phyloP scores from a whole-genome alignment of 2,113 vertebrate genomes.

The Osmerus mordax region DNA sequence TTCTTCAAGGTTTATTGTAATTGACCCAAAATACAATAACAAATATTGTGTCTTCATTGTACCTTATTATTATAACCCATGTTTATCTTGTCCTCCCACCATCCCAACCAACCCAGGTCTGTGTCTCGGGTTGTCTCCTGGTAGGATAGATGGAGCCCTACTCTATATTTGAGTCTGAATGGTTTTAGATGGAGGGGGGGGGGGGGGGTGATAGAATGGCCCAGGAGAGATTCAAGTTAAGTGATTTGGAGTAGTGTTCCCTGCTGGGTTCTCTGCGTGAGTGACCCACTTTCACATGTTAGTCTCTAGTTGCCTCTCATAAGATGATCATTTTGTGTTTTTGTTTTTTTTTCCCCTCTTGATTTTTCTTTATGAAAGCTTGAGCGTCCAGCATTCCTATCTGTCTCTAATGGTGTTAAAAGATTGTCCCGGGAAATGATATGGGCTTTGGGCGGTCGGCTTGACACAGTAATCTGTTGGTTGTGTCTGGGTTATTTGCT shows the following conservation, averaged over 20 bases:
- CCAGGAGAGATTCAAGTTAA: slow-evolving; percentile 34
- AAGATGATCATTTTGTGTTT: slow-evolving; percentile 14
- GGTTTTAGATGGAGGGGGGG: background rate
- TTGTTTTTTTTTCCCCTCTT: slow-evolving; percentile 20
- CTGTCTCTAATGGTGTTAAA: slow-evolving; percentile 17
- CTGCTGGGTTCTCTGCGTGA: slow-evolving; percentile 15
- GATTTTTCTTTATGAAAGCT: slow-evolving; percentile 18
- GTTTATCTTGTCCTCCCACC: background rate
- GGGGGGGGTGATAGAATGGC: slow-evolving; percentile 26
- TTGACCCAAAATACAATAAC: no score
- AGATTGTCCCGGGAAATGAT: slow-evolving; percentile 35
- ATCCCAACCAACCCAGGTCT: background rate
- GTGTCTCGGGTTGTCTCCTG: background rate
- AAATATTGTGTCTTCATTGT: no score
- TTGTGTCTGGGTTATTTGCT: slow-evolving; percentile 16
- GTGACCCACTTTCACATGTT: background rate
- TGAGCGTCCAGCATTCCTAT: slow-evolving; percentile 1
- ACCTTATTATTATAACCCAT: background rate
- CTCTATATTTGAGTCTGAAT: background rate
- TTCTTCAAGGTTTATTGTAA: no score
- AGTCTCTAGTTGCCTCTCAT: slow-evolving; percentile 31
- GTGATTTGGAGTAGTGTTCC: slow-evolving; percentile 36
- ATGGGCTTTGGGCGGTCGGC: slow-evolving; percentile 12
- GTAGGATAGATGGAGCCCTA: background rate
- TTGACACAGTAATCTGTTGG: slow-evolving; percentile 11